Base-by-base conservation (phyloP, 2,797 vertebrate genomes). In the Lacerta bilineata region DNA sequence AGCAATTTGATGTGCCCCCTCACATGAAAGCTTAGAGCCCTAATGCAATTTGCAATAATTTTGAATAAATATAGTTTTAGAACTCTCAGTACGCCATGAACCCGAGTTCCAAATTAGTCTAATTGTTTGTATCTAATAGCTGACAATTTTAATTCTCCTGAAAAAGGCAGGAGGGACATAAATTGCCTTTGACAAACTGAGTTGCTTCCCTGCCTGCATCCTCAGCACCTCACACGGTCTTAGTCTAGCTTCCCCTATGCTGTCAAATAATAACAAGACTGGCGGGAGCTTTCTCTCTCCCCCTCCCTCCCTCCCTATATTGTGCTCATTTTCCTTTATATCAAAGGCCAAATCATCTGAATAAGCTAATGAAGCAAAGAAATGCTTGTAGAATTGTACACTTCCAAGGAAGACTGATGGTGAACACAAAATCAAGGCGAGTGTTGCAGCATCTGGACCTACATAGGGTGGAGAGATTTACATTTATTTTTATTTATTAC, bases 101-200 rank as follows among this genome's bases (percentile, higher is more conserved):
- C 41, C 46, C 41, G 33, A 27, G n/a, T 69, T 83, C 75, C 81
- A 83, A 88, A 91, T 88, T 79, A 71, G 50, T 41, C 36, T 81
- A 87, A 90, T 80, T 80, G 29, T 81, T 88, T 90, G 64, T 79
- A 8, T 76, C 91, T 84, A 25, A 13, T 82, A 25, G 80, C 89
- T 72, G 85, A 90, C 85, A 41, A 75, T 84, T 59, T 36, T 36
- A 79, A 29, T 39, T 83, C 91, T 29, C 15, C 86, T 50, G 66
- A 41, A 91, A 50, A 83, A 87, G 76, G 43, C 90, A 71, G 90
- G 91, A 88, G 78, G 33, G 92, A 29, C 6, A 46, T 61, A 86
- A 79, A 36, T 85, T 64, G 64, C n/a, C 69, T 83, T 87, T 86
- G 83, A 46, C 46, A 81, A 88, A 72, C 39, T 5, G n/a, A 33